Evolutionary conservation across 2,113 vertebrate genomes (phyloP).

Genomic region (Alligator mississippiensis): DNA sequence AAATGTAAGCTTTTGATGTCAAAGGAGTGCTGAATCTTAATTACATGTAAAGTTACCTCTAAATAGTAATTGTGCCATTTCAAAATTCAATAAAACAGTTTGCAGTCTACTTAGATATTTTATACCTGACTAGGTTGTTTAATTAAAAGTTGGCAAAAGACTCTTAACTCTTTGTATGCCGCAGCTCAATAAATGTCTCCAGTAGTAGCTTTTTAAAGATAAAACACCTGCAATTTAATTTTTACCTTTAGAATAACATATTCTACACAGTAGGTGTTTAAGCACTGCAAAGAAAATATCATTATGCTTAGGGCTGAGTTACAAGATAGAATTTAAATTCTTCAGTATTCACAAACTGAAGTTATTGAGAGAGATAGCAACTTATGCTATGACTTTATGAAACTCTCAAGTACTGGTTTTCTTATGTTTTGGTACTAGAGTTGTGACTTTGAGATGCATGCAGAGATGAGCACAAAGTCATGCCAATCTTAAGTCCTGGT

Average conservation of each 20-base stretch:
- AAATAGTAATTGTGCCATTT: constrained; percentile 18
- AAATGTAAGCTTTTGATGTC: constrained; percentile 63
- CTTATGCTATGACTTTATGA: too few relatives aligned
- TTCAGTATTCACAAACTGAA: too few relatives aligned
- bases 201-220: neutral
- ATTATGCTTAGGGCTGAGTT: too few relatives aligned
- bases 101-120: neutral
- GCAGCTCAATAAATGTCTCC: neutral
- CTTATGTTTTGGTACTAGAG: too few relatives aligned
- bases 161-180: neutral
- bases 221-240: neutral
- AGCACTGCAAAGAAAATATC: neutral
- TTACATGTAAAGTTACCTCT: constrained; percentile 28
- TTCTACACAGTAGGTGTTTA: neutral
- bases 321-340: too few relatives aligned
- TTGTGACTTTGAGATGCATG: too few relatives aligned
- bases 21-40: constrained; percentile 39
- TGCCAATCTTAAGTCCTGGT: neutral
- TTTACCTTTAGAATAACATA: neutral
- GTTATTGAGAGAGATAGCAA: too few relatives aligned
- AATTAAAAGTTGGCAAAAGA: neutral
- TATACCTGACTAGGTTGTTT: neutral
- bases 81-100: constrained; percentile 1
- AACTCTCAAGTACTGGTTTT: too few relatives aligned
- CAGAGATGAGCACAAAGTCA: too few relatives aligned